Conservation (phyloP, 2,797 vertebrate genomes). For the Limosa lapponica region DNA sequence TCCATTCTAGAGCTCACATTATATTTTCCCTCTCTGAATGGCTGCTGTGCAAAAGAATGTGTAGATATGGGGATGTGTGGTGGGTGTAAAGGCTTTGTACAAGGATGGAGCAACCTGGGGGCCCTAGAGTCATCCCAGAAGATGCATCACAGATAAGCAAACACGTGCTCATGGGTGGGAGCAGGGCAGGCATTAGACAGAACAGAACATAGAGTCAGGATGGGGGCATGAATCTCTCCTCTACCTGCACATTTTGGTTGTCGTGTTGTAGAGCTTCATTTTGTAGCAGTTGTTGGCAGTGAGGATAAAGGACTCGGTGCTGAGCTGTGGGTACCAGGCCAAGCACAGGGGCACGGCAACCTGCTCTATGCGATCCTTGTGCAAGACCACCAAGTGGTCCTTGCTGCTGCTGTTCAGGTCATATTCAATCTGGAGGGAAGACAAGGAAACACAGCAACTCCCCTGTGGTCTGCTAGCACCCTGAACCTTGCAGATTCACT, state of each 20-base stretch:
- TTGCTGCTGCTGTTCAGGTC: slow-evolving; percentile 82
- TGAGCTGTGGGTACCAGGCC: slow-evolving; percentile 90
- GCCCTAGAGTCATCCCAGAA: background rate
- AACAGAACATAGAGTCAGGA: background rate
- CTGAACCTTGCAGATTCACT: background rate
- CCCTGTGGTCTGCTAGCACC: background rate
- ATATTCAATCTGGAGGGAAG: slow-evolving; percentile 88
- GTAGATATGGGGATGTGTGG: background rate
- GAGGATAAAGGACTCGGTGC: slow-evolving; percentile 88
- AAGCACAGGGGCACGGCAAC: slow-evolving; percentile 84
- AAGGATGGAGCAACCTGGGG: background rate
- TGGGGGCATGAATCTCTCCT: background rate
- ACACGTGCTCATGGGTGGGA: background rate
- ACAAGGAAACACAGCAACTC: background rate
- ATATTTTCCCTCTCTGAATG: fast-evolving
- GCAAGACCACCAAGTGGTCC: slow-evolving; percentile 80
- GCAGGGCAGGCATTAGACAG: background rate
- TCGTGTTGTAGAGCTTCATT: slow-evolving; percentile 91
- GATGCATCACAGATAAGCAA: background rate
- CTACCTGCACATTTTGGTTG: slow-evolving; percentile 94
- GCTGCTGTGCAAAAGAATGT: background rate
- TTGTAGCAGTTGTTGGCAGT: slow-evolving; percentile 87
- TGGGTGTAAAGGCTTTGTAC: background rate
- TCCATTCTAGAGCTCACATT: background rate
- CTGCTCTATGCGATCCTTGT: slow-evolving; percentile 85